Evolutionary conservation across 2,113 vertebrate genomes (phyloP), one percentile per base, ranked within the genome.

Genomic region (Ophthalmotilapia sp.): DNA sequence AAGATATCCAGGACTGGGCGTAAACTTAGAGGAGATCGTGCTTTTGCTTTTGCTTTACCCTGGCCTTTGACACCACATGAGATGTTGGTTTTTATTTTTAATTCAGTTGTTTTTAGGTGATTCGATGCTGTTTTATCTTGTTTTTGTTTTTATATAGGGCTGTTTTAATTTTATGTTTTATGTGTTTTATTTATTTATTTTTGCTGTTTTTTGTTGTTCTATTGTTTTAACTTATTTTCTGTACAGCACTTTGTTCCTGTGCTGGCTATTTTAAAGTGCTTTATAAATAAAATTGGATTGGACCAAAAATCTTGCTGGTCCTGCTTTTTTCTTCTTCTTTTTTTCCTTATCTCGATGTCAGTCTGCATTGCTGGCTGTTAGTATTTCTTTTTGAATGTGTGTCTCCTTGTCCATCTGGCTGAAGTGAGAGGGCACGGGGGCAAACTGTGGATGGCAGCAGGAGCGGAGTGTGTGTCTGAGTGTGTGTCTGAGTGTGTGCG

Each of bases 361-460:
- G 60, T 51, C 79, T 51, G 83, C 79, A 53, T 90, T 17, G 5
- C 40, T 86, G 23, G 79, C 58, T 70, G 14, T 14, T 26, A 58
- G 83, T 83, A 3, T 23, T 53, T 90, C 9, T 84, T 80, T 79
- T 31, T 87, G 80, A 51, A 55, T 40, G 65, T 88, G 83, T 83
- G 81, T 58, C 84, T 86, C 17, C 82, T 15, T 82, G 89, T 33
- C 92, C 93, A 93, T 94, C 92, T 93, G 93, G 87, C 88, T 65
- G 51, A 62, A 88, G 26, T 33, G 80, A 88, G 73, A 90, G 87
- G 86, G 83, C 80, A 90, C 0, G 1, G 6, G 84, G 86, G 83
- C 10, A 86, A 81, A 84, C 82, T 79, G 92, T 81, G 88, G 45
- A 56, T 56, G 85, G 87, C 89, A 91, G 91, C 83, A 85, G 79